These are phyloP conservation scores for Microtus ochrogaster DNA, from an alignment of 2,113 vertebrate genomes.

Conservation along the genomic window DNA sequence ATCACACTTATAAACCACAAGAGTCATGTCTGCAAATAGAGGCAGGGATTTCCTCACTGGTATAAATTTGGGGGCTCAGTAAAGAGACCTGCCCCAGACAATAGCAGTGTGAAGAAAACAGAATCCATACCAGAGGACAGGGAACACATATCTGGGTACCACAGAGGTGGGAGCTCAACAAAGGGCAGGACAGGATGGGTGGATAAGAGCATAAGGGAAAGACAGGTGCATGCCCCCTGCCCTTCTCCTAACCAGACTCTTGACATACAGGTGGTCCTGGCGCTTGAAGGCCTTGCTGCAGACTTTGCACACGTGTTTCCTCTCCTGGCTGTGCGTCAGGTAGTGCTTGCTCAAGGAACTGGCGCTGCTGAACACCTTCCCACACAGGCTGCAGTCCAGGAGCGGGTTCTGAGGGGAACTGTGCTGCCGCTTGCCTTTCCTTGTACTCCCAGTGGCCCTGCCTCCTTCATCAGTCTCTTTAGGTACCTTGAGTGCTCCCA, in stretches of 20 bases:
- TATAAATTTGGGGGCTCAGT: neutral
- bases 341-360: slow-evolving; percentile 87
- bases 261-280: slow-evolving; percentile 88
- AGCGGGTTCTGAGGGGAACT: slow-evolving; percentile 60
- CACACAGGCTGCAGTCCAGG: slow-evolving; percentile 84
- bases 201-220: neutral
- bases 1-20: neutral
- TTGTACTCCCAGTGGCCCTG: slow-evolving; percentile 43
- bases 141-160: neutral
- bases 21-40: accelerated
- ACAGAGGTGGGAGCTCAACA: neutral
- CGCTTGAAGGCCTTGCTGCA: slow-evolving; percentile 88
- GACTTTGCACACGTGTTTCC: slow-evolving; percentile 84
- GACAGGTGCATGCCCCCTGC: neutral
- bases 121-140: neutral
- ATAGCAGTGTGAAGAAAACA: neutral
- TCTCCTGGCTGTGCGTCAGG: slow-evolving; percentile 86
- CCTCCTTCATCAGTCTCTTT: slow-evolving; percentile 72
- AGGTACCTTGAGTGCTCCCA: neutral
- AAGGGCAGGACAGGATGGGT: neutral
- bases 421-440: slow-evolving; percentile 74
- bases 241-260: neutral
- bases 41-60: neutral
- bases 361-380: slow-evolving; percentile 85
- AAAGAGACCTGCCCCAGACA: neutral